Conservation (phyloP, 2,888 invertebrate genomes). For the Tigriopus californicus region DNA sequence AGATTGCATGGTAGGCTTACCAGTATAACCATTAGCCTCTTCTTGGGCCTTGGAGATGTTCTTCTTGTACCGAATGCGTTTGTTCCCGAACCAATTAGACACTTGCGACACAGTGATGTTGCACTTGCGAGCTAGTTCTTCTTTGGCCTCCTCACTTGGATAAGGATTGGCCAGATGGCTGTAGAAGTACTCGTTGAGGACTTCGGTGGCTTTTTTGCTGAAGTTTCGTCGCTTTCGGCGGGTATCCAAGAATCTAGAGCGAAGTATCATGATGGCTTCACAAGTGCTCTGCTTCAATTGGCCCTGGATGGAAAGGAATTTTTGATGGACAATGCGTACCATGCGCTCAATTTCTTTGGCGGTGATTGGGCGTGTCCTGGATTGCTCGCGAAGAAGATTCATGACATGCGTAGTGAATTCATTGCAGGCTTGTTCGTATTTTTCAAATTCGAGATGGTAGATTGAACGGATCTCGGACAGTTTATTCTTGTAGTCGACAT, state of each 20-base stretch:
- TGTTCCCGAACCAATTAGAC: conserved; percentile 99
- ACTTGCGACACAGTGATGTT: conserved; percentile 94
- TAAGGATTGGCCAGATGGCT: conserved; percentile 98
- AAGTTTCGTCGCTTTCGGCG: conserved; percentile 38
- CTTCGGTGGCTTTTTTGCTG: conserved; percentile 98
- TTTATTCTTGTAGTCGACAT: conserved; percentile 97
- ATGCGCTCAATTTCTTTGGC: conserved; percentile 31
- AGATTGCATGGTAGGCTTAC: conserved; percentile 55
- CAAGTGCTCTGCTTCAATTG: conserved; percentile 98
- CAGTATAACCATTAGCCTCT: conserved; percentile 95
- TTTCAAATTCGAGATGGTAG: conserved; percentile 96
- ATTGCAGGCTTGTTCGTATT: conserved; percentile 99
- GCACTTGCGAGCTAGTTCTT: conserved; percentile 95
- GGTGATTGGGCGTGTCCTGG: conserved; percentile 89
- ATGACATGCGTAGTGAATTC: conserved; percentile 99
- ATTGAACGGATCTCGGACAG: conserved; percentile 95
- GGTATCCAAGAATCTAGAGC: conserved; percentile 39
- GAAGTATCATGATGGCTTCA: conserved; percentile 96
- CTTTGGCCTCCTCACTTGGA: conserved; percentile 98
- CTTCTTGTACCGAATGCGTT: conserved; percentile 98
- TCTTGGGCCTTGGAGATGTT: conserved; percentile 99
- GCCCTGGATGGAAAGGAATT: conserved; percentile 27
- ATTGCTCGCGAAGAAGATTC: conserved; percentile 88
- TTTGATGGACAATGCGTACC: conserved; percentile 26
- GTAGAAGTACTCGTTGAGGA: conserved; percentile 98